Evolutionary conservation across 2,888 invertebrate species (phyloP).

Genomic region (Autographa gamma): DNA sequence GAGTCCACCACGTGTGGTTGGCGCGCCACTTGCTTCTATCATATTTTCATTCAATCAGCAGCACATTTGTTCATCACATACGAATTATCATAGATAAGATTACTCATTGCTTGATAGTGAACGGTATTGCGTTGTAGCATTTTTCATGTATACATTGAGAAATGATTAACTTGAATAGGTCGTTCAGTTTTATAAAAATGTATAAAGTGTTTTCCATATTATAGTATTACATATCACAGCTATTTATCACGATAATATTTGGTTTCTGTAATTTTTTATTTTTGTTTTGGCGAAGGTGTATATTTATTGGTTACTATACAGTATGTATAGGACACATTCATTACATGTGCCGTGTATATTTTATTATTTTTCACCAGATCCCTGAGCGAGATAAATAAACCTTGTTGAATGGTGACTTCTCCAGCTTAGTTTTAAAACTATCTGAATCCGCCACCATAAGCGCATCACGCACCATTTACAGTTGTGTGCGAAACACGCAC

Average conservation of each 20-base stretch:
- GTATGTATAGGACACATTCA: too few species aligned
- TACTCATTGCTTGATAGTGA: constrained; percentile 44
- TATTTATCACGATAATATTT: too few species aligned
- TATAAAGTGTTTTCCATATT: too few species aligned
- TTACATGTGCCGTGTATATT: too few species aligned
- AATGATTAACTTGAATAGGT: too few species aligned
- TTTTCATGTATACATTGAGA: neutral
- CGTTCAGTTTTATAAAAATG: too few species aligned
- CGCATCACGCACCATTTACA: constrained; percentile 14
- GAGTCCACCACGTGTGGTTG: constrained; percentile 70
- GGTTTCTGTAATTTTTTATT: too few species aligned
- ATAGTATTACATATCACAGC: too few species aligned
- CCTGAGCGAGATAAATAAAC: neutral
- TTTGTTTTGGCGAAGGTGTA: too few species aligned
- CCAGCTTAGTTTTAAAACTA: neutral
- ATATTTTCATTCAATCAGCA: constrained; percentile 76
- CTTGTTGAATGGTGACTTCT: neutral
- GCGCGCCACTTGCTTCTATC: constrained; percentile 56
- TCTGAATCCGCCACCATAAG: constrained; percentile 13
- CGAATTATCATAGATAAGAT: constrained; percentile 64
- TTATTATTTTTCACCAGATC: too few species aligned
- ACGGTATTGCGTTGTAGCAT: constrained; percentile 32
- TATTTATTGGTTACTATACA: too few species aligned
- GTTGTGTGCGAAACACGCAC: constrained; percentile 20
- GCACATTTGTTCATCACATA: constrained; percentile 55